These are phyloP conservation scores for Hirudinaria manillensis DNA, from an alignment of 2,888 invertebrate species.

Conservation along the genomic window DNA sequence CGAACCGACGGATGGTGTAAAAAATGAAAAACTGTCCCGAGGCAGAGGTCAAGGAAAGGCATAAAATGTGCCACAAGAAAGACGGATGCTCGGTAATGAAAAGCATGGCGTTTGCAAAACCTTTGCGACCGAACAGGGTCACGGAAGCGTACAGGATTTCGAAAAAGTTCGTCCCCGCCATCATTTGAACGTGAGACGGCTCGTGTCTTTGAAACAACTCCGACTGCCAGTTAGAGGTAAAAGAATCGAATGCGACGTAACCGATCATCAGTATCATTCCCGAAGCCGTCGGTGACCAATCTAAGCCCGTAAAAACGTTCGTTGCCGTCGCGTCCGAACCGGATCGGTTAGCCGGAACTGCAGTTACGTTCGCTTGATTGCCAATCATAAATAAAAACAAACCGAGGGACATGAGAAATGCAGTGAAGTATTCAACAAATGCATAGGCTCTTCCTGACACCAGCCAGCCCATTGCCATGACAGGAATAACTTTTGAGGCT, in stretches of 20 bases:
- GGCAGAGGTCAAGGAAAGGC: conserved; percentile 85
- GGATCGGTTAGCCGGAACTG: background rate
- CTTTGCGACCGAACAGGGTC: conserved; percentile 77
- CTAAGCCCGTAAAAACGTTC: background rate
- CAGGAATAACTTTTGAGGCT: conserved; percentile 74
- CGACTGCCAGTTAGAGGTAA: conserved; percentile 98
- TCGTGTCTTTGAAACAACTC: conserved; percentile 74
- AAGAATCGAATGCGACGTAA: conserved; percentile 91
- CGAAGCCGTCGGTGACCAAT: conserved; percentile 57
- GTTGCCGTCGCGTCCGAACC: background rate
- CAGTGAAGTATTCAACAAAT: conserved; percentile 84
- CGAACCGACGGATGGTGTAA: conserved; percentile 87
- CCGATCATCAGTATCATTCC: conserved; percentile 76
- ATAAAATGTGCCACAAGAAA: conserved; percentile 71
- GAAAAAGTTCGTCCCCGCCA: conserved; percentile 91
- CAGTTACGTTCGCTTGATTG: conserved; percentile 56
- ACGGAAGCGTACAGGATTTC: conserved; percentile 80
- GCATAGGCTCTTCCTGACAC: conserved; percentile 80
- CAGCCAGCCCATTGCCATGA: conserved; percentile 95
- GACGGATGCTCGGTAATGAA: conserved; percentile 73
- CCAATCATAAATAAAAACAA: conserved; percentile 79
- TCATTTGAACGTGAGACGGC: conserved; percentile 81
- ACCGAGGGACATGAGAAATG: conserved; percentile 79
- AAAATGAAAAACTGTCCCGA: conserved; percentile 92
- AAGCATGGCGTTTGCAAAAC: conserved; percentile 66